Base-by-base conservation (phyloP, 2,888 invertebrate species). In the Euplagia quadripunctaria region DNA sequence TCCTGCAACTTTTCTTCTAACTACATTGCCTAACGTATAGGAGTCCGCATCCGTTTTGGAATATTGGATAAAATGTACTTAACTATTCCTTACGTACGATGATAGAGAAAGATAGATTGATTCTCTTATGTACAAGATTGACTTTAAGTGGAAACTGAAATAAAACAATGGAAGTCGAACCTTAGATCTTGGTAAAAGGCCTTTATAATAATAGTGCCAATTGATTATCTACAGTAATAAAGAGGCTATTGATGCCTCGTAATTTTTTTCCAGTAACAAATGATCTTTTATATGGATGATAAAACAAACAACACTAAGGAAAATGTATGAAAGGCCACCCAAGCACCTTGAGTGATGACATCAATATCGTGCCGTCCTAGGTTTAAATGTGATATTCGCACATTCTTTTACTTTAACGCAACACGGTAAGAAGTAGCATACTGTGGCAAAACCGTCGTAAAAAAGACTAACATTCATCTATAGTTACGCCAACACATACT, bases 311-410 rank as follows among this genome's bases (percentile, higher is more conserved):
- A 84, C 84, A 82, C 78, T 82, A 77, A 89, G 88, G 89, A 90
- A 90, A 92, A 77, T 66, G 77, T 75, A 86, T 85, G 86, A 89
- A 89, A 91, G 90, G 86, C 85, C 83, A 77, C 82, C 83, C 81
- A 77, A 73, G 80, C 85, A 89, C 90, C 91, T 92, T 89, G 89
- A 82, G 41, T 69, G 85, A 82, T 92, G 92, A 92, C 92, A 91
- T 92, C 91, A 91, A 82, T 66, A 63, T 64, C 55, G 70, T 63
- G 20, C 74, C 17, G 83, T 80, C 76, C 70, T 73, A 71, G 70
- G 71, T 70, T 75, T 73, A 20, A 51, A 49, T 68, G 64, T 63
- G 43, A 12, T 41, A 61, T 42, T n/a, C 31, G 58, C 12, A 11
- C 20, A 58, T 58, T 58, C 31, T 58, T 58, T n/a, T 58, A 58